Evolutionary conservation across 2,113 vertebrate species (phyloP).

Genomic region (Hirundichthys speculiger): DNA sequence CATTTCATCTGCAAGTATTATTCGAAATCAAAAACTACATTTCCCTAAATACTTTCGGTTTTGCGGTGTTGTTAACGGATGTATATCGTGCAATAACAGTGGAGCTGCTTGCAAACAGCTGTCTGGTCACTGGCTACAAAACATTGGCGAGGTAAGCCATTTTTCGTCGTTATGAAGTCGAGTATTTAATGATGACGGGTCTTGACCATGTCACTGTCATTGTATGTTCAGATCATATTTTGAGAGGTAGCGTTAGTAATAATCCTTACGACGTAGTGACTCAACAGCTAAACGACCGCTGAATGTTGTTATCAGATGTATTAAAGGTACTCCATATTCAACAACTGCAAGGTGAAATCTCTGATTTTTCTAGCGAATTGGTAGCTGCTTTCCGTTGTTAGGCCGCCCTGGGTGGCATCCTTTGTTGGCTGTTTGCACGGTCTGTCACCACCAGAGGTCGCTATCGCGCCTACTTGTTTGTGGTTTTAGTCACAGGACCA

Average conservation of each 20-base stretch:
- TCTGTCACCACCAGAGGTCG: not conserved
- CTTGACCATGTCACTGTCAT: too few species aligned
- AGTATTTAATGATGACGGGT: too few species aligned
- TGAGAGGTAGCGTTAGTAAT: not conserved
- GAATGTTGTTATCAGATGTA: not conserved
- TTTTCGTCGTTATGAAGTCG: not conserved
- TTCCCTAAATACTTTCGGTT: constrained; percentile 12
- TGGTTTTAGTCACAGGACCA: not conserved
- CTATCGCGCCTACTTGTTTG: not conserved
- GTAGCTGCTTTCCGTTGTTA: constrained; percentile 10
- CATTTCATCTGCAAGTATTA: accelerated
- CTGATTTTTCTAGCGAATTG: not conserved
- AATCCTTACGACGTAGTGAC: not conserved
- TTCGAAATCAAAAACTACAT: constrained; percentile 40
- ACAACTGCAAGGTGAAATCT: not conserved
- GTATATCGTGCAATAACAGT: constrained; percentile 40
- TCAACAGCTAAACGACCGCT: not conserved
- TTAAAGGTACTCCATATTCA: not conserved
- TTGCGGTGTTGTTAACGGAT: constrained; percentile 27
- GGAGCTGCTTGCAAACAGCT: constrained; percentile 39
- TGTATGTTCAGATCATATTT: not conserved
- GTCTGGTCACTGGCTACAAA: not conserved
- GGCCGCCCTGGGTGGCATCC: constrained; percentile 18
- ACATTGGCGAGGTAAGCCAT: constrained; percentile 14
- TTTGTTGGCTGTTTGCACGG: not conserved